Evolutionary conservation across 2,113 vertebrate species (phyloP), one percentile per base, ranked within the genome.

Genomic region (Callopanchax toddi): DNA sequence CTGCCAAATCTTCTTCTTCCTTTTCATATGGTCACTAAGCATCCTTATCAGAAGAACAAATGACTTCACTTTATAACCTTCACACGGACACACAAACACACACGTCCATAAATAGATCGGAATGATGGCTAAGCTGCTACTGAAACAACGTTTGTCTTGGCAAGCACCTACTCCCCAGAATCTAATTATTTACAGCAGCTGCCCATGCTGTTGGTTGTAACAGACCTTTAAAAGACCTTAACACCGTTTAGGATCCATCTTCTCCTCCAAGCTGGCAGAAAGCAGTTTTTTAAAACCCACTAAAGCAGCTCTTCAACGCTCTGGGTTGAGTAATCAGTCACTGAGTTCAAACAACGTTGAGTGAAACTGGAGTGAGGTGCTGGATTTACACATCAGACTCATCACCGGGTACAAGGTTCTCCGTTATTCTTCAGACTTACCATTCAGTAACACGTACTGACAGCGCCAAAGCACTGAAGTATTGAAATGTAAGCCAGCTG

Each of bases 121-220:
- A 75, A 67, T 60, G 79, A 89, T 66, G 80, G 76, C 79, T 75
- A 74, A 77, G 82, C 58, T 29, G 77, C 91, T 87, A 83, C 88
- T 89, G 83, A 78, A 89, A 89, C 82, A 92, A 91, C 83, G 82
- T 92, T 93, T 87, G 83, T 87, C 79, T 90, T 92, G 90, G 91
- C 91, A 82, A 68, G 60, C 45, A 5, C 25, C 67, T 70, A 53
- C 75, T 74, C 66, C 74, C 80, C 46, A 66, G 76, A 88, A 83
- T 79, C 64, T 82, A 79, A 88, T 91, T 86, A 89, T 90, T 89
- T 83, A 73, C 84, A 89, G 83, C 91, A 91, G 86, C 89, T 92
- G 92, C 78, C 79, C 65, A n/a, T 55, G 78, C 59, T 74, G 78
- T 86, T 87, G 90, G 90, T 92, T 90, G 88, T 62, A 85, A 66